phyloP scores from a whole-genome alignment of 2,797 vertebrate species.

The Acanthurus leucopareius region DNA sequence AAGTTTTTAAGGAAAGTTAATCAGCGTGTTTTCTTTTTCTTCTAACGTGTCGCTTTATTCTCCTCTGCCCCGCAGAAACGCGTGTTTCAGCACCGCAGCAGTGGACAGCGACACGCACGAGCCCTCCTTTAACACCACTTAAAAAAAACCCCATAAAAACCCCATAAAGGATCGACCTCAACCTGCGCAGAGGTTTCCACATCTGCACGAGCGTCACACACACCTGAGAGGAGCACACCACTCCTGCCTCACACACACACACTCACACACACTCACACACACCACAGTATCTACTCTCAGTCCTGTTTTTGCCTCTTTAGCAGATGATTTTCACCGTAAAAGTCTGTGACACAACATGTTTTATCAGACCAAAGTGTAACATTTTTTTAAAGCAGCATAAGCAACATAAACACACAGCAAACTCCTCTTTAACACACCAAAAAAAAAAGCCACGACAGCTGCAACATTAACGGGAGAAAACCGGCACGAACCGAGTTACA shows the following conservation, averaged over 20 bases:
- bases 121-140: neutral
- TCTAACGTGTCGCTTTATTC: conserved; percentile 36
- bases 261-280: conserved; percentile 21
- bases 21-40: neutral
- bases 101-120: conserved; percentile 12
- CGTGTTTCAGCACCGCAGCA: neutral
- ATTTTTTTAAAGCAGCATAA: neutral
- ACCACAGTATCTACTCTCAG: neutral
- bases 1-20: neutral
- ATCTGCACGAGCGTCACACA: conserved; percentile 1
- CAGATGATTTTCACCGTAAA: neutral
- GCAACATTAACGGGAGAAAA: neutral
- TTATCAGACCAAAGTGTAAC: neutral
- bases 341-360: neutral
- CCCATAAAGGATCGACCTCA: neutral
- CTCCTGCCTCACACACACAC: neutral
- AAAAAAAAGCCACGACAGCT: neutral
- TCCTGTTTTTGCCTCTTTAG: neutral
- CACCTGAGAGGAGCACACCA: neutral
- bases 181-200: neutral
- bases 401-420: neutral
- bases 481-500: neutral
- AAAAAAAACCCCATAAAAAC: neutral
- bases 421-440: neutral
- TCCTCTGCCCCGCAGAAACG: conserved; percentile 30